Evolutionary conservation across 2,888 invertebrate species (phyloP).

Genomic region (Phyto melanocephala): DNA sequence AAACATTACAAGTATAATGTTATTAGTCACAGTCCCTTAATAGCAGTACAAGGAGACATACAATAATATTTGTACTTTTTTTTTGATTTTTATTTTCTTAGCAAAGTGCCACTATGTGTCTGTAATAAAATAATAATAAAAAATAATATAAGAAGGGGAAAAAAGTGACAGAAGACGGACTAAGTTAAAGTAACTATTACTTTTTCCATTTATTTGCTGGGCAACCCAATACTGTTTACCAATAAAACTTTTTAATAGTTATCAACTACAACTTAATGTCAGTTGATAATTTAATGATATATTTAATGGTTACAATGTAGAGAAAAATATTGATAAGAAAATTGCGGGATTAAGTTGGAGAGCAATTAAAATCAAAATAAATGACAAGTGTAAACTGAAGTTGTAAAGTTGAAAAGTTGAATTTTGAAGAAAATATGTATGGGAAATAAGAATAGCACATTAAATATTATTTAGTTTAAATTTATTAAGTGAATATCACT

Average conservation of each 20-base stretch:
- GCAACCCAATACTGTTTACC: constrained; percentile 6
- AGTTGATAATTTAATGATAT: neutral
- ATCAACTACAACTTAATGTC: constrained; percentile 18
- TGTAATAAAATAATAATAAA: neutral
- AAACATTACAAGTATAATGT: neutral
- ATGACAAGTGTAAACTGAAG: too few species aligned
- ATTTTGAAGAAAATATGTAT: too few species aligned
- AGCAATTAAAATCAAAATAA: too few species aligned
- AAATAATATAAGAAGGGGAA: too few species aligned
- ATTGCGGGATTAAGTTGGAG: neutral
- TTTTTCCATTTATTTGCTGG: neutral
- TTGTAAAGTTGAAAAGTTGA: too few species aligned
- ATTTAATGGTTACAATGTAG: neutral
- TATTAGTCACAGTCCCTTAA: neutral
- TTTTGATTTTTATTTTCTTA: neutral
- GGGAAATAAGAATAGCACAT: too few species aligned
- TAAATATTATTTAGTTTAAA: too few species aligned
- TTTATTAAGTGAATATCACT: too few species aligned
- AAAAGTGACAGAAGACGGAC: neutral
- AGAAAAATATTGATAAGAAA: neutral
- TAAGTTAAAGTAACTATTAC: constrained; percentile 11
- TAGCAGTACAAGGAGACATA: neutral
- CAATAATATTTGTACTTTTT: neutral
- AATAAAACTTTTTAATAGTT: constrained; percentile 47
- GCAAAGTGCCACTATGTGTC: neutral